Evolutionary conservation across 2,113 vertebrate species (phyloP), one percentile per base, ranked within the genome.

Genomic region (Burhinus bistriatus): DNA sequence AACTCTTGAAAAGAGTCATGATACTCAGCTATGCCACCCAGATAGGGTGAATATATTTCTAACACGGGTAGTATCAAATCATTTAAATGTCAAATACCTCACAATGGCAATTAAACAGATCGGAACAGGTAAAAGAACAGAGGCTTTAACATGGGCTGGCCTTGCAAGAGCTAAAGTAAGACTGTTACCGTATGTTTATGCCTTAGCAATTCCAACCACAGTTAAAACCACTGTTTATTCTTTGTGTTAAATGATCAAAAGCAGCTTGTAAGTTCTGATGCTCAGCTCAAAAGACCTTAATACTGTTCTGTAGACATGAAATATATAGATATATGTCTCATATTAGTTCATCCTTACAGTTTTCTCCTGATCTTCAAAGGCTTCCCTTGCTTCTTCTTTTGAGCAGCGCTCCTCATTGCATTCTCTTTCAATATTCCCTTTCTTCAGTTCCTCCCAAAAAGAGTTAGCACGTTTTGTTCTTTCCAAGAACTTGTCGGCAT

Each of bases 391-490:
- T 95, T 99, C 99, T 89, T 99, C 99, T 9, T 98, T 98, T 4
- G 97, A 93, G 54, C 99, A 99, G 9, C 91, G 92, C 93, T 99
- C 99, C 90, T 99, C 99, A 5, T 87, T 4, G 68, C 99, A 99
- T 79, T 99, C 99, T n/a, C 99, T 96, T 97, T 99, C 99, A 82
- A 99, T 98, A 92, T 99, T 98, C 15, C 99, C 99, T 83, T 97
- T 6, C 79, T 98, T 98, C 7, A 98, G 0, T 96, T 99, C 99
- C 90, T 99, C 99, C 2, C 98, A 61, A 29, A 98, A 66, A 3
- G 98, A 98, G 93, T 99, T 99, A 0, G 99, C 99, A 49, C 99
- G 98, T 76, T 97, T 98, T 49, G 15, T 4, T 45, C 99, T 98
- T 54, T 30, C 79, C 87, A 99, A 93, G 45, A 99, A 94, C 36